Base-by-base conservation (phyloP, 2,113 vertebrate species). In the Callocephalon fimbriatum region DNA sequence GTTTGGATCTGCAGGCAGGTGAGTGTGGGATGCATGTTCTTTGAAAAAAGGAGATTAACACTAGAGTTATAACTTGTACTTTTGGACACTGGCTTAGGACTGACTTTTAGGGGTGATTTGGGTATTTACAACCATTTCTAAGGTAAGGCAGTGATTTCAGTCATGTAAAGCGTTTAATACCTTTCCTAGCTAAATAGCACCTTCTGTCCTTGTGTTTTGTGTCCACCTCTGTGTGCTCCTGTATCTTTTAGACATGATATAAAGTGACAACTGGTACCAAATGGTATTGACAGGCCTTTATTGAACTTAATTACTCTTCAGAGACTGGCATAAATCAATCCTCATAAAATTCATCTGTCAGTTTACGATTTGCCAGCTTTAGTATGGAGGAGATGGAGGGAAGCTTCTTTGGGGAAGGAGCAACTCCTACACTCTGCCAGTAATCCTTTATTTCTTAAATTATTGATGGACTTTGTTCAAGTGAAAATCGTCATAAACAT, bases 251-350 rank as follows among this genome's bases (percentile, higher is more conserved):
- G 45, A 50, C 13, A 5, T 58, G 56, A 92, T 96, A 21, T 26
- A 56, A 90, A 86, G 35, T 86, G 90, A 84, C 92, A 93, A 63
- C 35, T 88, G 93, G 74, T 77, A 81, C 9, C 75, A 95, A 91
- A 81, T 78, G 3, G 40, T 91, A 95, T 95, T 93, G 90, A 86
- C 48, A 76, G 53, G 32, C 56, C 40, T 89, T 91, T 75, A 91
- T 89, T 95, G 79, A 97, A 92, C 68, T 92, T 95, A 97, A 96
- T 97, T 96, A 88, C 45, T 81, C 51, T 77, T 90, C 65, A 87
- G 88, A 81, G 61, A 87, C 31, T 80, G 51, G 12, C 44, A 84
- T 78, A 86, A 92, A 95, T 92, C 83, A 93, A 91, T 96, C 38
- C 29, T 88, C 37, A 54, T 93, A 84, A 86, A 93, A 95, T 56